These are phyloP conservation scores for Lepisosteus oculatus DNA, from an alignment of 2,113 vertebrate species.

Conservation along the genomic window DNA sequence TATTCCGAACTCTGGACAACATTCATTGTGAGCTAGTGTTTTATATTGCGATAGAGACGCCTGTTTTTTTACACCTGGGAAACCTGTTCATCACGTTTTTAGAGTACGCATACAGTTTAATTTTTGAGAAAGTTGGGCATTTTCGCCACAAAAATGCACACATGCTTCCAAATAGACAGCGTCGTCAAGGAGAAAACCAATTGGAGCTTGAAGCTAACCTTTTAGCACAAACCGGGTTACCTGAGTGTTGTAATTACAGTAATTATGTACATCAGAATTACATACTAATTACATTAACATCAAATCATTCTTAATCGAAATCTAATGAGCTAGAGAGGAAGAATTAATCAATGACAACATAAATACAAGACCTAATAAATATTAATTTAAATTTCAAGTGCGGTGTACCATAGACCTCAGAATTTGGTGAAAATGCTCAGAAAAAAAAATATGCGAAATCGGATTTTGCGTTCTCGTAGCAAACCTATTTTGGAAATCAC, in stretches of 20 bases:
- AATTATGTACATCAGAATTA: conserved; percentile 88
- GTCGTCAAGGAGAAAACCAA: not conserved
- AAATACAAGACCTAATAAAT: conserved; percentile 81
- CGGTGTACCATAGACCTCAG: conserved; percentile 11
- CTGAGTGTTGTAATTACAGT: conserved; percentile 88
- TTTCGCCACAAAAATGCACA: too few relatives aligned
- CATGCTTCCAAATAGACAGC: not conserved
- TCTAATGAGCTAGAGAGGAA: conserved; percentile 78
- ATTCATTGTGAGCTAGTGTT: too few relatives aligned
- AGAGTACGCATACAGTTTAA: too few relatives aligned
- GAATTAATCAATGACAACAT: conserved; percentile 90
- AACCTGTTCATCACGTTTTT: too few relatives aligned
- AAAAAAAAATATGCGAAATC: conserved; percentile 15
- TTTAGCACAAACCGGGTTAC: conserved; percentile 83
- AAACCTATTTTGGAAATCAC: too few relatives aligned
- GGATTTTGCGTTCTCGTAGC: too few relatives aligned
- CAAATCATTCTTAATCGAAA: conserved; percentile 88
- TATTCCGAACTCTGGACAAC: too few relatives aligned
- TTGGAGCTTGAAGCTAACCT: conserved; percentile 74
- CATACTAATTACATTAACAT: conserved; percentile 89
- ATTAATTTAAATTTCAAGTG: conserved; percentile 73
- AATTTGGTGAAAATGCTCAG: conserved; percentile 1
- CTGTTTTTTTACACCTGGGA: too few relatives aligned
- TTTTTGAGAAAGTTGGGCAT: too few relatives aligned
- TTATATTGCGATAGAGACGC: too few relatives aligned